Percentiles rank a stretch among this genome's conserved stretches.
These are phyloP conservation scores for Amorpha juglandis DNA, from an alignment of 2,888 invertebrate genomes.

Conservation along the genomic window DNA sequence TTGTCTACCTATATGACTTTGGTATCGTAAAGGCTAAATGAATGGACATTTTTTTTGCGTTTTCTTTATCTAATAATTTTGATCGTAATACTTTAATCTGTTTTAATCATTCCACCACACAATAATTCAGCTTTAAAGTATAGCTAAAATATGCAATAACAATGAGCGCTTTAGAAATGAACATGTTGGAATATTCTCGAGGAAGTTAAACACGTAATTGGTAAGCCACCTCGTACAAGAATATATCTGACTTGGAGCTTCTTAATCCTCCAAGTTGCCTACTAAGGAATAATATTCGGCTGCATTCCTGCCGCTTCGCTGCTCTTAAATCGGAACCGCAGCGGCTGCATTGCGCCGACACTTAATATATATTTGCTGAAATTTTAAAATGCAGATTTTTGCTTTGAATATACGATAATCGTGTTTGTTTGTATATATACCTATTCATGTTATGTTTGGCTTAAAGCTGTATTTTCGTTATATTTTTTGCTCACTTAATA, in stretches of 20 bases:
- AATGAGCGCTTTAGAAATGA: not conserved
- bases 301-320: conserved; percentile 50
- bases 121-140: not conserved
- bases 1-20: no score
- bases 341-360: conserved; percentile 41
- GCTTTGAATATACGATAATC: not conserved
- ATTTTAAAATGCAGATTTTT: conserved; percentile 37
- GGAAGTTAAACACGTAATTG: conserved; percentile 45
- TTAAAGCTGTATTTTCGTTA: not conserved
- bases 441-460: not conserved
- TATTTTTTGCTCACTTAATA: not conserved
- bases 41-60: no score
- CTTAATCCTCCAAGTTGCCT: conserved; percentile 21
- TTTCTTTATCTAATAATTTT: no score
- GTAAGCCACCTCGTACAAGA: conserved; percentile 40
- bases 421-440: not conserved
- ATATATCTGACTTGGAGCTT: conserved; percentile 38
- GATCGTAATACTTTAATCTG: no score
- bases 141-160: not conserved
- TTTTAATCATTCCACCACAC: not conserved
- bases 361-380: conserved; percentile 45
- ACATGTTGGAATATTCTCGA: conserved; percentile 16
- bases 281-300: conserved; percentile 52
- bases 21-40: no score
- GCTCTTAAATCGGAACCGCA: conserved; percentile 49